Percentiles rank a stretch among this genome's conserved stretches.
phyloP scores from a whole-genome alignment of 2,888 invertebrate genomes.

The Calameuta idolon region DNA sequence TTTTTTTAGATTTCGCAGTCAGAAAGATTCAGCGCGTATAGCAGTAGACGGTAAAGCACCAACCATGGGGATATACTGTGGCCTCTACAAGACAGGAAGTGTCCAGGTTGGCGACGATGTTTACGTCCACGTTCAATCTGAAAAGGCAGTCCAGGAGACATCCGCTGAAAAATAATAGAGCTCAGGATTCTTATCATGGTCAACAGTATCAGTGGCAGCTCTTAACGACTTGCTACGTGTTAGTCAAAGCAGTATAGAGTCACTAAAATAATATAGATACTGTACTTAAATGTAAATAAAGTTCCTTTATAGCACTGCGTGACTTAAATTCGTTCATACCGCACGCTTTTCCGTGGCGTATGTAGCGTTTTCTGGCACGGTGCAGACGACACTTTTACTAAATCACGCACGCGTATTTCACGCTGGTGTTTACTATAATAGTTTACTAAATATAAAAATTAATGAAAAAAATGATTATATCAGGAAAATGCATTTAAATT shows the following conservation, averaged over 20 bases:
- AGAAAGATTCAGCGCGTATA: conserved; percentile 38
- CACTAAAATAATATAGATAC: neutral
- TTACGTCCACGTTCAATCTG: conserved; percentile 53
- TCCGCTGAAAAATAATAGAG: neutral
- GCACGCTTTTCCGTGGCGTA: too few relatives aligned
- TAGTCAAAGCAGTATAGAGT: neutral
- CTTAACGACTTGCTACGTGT: neutral
- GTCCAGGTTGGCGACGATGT: conserved; percentile 70
- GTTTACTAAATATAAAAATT: too few relatives aligned
- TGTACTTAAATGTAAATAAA: neutral
- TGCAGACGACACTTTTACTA: too few relatives aligned
- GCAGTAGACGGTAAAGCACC: conserved; percentile 62
- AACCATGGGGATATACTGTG: conserved; percentile 69
- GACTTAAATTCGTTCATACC: too few relatives aligned
- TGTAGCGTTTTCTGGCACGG: too few relatives aligned
- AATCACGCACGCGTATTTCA: too few relatives aligned
- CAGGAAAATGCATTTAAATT: too few relatives aligned
- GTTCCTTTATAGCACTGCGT: neutral
- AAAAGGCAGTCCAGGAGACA: neutral
- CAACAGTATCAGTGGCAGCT: neutral
- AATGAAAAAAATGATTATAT: too few relatives aligned
- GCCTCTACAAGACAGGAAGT: conserved; percentile 65
- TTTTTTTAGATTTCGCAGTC: conserved; percentile 44
- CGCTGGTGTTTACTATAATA: too few relatives aligned
- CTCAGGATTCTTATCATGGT: neutral